Conservation (phyloP, 2,113 vertebrate species). For the Eurypyga helias region DNA sequence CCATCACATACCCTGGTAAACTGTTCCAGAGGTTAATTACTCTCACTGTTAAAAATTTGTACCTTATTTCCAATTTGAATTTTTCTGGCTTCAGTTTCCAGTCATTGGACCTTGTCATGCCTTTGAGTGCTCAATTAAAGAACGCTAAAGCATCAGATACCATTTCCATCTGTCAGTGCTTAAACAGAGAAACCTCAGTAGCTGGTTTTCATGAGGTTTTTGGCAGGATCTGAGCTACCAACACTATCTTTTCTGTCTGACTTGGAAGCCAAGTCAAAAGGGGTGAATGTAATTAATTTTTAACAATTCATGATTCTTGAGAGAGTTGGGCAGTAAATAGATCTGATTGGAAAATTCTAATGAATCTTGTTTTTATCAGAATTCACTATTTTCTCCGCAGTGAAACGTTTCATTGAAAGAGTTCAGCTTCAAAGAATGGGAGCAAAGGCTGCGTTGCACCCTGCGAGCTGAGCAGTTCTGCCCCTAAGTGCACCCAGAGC, state of each 20-base stretch:
- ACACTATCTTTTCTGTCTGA: background rate
- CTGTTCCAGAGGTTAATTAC: constrained; percentile 37
- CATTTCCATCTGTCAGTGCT: constrained; percentile 37
- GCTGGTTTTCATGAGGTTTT: background rate
- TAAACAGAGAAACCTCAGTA: constrained; percentile 9
- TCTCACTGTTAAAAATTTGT: constrained; percentile 21
- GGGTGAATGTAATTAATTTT: background rate
- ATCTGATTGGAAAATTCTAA: background rate
- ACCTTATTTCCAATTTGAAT: constrained; percentile 13
- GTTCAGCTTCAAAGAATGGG: background rate
- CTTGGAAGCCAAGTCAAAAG: background rate
- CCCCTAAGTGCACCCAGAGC: accelerated
- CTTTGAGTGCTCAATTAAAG: constrained; percentile 43
- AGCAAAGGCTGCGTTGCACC: background rate
- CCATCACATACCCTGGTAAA: background rate
- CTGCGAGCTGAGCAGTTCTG: background rate
- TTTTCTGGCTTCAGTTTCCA: constrained; percentile 25
- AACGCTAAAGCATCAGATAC: background rate
- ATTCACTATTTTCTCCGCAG: background rate
- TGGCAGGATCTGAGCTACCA: background rate
- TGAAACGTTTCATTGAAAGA: background rate
- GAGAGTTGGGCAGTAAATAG: background rate
- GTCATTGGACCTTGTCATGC: constrained; percentile 9
- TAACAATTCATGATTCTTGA: background rate
- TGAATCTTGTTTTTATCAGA: background rate